phyloP scores from a whole-genome alignment of 2,113 vertebrate genomes.

The Chlamydotis undulata region DNA sequence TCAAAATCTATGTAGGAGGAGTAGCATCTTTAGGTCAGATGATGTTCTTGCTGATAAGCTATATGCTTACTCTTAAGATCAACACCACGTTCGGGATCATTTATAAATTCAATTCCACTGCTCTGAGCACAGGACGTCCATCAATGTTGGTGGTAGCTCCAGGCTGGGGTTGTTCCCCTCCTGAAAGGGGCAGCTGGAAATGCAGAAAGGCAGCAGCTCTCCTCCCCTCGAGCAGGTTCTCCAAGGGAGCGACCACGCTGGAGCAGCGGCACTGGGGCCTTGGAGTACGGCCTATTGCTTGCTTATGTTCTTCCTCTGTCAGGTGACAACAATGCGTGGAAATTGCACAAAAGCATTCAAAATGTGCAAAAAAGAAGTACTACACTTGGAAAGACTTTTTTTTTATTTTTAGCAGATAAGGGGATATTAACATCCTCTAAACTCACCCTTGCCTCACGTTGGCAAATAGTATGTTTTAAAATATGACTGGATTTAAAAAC shows the following conservation, averaged over 20 bases:
- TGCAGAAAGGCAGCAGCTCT: not conserved
- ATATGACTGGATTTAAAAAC: not conserved
- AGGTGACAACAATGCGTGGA: not conserved
- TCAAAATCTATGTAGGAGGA: not conserved
- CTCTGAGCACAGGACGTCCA: not conserved
- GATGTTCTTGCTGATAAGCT: not conserved
- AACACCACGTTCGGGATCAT: not conserved
- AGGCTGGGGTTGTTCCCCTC: not conserved
- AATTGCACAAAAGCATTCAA: not conserved
- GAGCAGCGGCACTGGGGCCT: too few relatives aligned
- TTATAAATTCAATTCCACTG: not conserved
- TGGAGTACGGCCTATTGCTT: not conserved
- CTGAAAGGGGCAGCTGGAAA: not conserved
- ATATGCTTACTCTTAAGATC: not conserved
- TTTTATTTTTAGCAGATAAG: not conserved
- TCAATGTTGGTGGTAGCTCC: not conserved
- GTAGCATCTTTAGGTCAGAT: not conserved
- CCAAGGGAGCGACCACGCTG: accelerated
- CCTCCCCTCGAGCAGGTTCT: not conserved
- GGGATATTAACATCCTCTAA: not conserved
- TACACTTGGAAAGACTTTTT: not conserved
- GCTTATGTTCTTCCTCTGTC: not conserved
- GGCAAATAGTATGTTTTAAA: not conserved
- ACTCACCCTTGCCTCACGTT: not conserved
- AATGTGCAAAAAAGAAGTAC: not conserved